These are phyloP conservation scores for Mus musculus DNA, from an alignment of 2,113 vertebrate species.

Conservation along the genomic window GRCm39 chr9:64747501-64748000, in stretches of 20 bases:
- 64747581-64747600: constrained; percentile 18
- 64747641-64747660: constrained; percentile 4
- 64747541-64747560: not conserved
- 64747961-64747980: not conserved
- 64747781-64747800: not conserved
- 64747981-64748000: no score
- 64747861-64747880: constrained; percentile 18
- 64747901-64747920: not conserved
- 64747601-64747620: constrained; percentile 17
- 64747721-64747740: not conserved
- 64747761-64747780: not conserved
- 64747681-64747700: constrained; percentile 35
- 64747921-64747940: not conserved
- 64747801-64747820: constrained; percentile 22
- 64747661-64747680: constrained; percentile 25
- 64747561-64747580: constrained; percentile 1
- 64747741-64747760: not conserved
- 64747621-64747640: constrained; percentile 3
- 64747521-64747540: not conserved
- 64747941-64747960: constrained; percentile 45
- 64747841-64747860: not conserved
- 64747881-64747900: not conserved
- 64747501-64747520: constrained; percentile 14
- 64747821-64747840: not conserved
- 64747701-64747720: constrained; percentile 14